Conservation (phyloP, 2,113 vertebrate species). For the Neogobius melanostomus region DNA sequence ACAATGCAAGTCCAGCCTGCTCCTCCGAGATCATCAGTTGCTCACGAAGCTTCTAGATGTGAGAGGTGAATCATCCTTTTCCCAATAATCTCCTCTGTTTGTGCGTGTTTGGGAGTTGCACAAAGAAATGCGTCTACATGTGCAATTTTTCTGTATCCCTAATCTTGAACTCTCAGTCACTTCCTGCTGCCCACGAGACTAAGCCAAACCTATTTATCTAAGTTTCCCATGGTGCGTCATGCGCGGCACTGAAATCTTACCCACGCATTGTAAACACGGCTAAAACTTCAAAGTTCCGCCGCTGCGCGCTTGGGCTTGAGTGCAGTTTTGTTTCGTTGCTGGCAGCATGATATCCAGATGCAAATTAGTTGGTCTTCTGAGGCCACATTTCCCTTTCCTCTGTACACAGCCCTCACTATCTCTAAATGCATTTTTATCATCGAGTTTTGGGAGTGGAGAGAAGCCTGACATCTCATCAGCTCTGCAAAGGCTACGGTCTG, state of each 20-base stretch:
- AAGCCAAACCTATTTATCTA: not conserved
- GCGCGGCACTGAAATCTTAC: not conserved
- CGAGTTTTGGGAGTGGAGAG: not conserved
- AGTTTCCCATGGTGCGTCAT: not conserved
- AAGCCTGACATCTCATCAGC: slow-evolving; percentile 6
- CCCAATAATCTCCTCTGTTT: not conserved
- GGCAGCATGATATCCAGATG: slow-evolving; percentile 1
- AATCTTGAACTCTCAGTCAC: not conserved
- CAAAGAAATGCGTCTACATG: too few relatives aligned
- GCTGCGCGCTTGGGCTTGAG: not conserved
- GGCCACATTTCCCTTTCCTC: slow-evolving; percentile 1
- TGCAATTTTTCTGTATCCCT: not conserved
- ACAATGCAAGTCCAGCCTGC: too few relatives aligned
- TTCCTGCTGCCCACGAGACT: not conserved
- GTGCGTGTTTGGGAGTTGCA: not conserved
- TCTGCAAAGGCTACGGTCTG: slow-evolving; percentile 1
- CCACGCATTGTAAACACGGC: not conserved
- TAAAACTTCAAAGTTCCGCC: slow-evolving; percentile 2
- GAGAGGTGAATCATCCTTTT: too few relatives aligned
- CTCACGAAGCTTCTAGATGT: too few relatives aligned
- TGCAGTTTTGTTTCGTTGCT: not conserved
- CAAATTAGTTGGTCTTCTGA: slow-evolving; percentile 2
- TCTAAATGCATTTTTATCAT: not conserved
- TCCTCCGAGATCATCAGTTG: too few relatives aligned
- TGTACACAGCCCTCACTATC: slow-evolving; percentile 4